phyloP scores from a whole-genome alignment of 2,113 vertebrate species.

The Pygoscelis antarcticus region DNA sequence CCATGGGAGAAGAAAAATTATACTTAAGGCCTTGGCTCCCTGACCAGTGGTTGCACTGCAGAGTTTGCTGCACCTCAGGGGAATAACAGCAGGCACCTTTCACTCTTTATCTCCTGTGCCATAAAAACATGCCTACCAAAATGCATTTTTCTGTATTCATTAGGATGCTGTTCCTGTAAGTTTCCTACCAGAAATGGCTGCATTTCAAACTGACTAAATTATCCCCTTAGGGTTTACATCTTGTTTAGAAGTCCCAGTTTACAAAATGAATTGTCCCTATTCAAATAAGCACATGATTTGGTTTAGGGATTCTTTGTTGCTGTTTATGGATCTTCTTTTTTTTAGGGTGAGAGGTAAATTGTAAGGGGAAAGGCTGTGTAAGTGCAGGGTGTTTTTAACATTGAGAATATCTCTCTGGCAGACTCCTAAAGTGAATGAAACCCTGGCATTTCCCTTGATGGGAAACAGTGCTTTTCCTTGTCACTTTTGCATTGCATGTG shows the following conservation, averaged over 20 bases:
- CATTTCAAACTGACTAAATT: neutral
- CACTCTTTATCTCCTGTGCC: neutral
- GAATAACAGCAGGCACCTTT: neutral
- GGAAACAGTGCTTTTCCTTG: neutral
- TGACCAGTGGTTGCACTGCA: neutral
- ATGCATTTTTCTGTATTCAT: neutral
- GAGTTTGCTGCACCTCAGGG: neutral
- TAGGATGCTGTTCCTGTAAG: neutral
- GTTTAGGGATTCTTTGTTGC: neutral
- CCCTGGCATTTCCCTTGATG: neutral
- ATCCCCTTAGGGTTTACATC: fast-evolving
- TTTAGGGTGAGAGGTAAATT: neutral
- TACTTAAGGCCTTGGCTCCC: fast-evolving
- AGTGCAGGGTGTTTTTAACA: neutral
- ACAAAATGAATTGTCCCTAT: neutral
- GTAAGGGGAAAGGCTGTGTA: neutral
- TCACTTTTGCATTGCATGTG: neutral
- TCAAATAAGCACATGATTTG: neutral
- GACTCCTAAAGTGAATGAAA: neutral
- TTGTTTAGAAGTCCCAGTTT: neutral
- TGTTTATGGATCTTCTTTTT: neutral
- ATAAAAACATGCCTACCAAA: neutral
- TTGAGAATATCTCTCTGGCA: neutral
- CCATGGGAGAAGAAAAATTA: neutral
- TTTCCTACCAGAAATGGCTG: neutral